Conservation (phyloP, 23 tunicate genomes). For the Styela plicata region DNA sequence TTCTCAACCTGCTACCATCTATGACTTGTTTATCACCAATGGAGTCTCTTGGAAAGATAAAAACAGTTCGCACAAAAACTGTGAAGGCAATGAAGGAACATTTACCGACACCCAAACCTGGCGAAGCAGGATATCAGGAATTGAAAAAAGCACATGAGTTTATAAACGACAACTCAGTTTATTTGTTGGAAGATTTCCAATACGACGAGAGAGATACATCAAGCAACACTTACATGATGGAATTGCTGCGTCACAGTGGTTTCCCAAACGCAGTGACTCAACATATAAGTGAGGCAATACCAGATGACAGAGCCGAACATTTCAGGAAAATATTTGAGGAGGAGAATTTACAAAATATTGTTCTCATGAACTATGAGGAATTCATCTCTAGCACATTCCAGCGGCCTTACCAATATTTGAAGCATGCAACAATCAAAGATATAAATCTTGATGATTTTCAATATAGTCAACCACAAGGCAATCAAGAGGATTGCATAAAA, state of each 20-base stretch:
- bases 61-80: not conserved
- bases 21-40: slow-evolving; percentile 51
- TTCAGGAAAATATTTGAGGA: not conserved
- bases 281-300: not conserved
- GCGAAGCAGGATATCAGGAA: not conserved
- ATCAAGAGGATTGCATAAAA: slow-evolving; percentile 21
- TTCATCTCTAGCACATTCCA: slow-evolving; percentile 21
- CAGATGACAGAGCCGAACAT: not conserved
- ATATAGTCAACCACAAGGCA: not conserved
- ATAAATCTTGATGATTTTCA: slow-evolving; percentile 19
- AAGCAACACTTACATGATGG: not conserved
- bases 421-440: not conserved
- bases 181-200: not conserved
- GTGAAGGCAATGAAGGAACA: not conserved
- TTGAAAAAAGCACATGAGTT: not conserved
- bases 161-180: not conserved
- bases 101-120: not conserved
- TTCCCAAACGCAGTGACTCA: not conserved
- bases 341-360: not conserved
- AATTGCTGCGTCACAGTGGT: not conserved
- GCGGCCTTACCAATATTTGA: slow-evolving; percentile 36
- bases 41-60: slow-evolving; percentile 11
- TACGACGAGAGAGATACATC: not conserved
- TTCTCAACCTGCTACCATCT: slow-evolving; percentile 47
- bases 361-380: slow-evolving; percentile 6